Percentiles rank a stretch among this genome's conserved stretches.
Conservation (phyloP, 1,140 invertebrate species). For the Ips typographus region DNA sequence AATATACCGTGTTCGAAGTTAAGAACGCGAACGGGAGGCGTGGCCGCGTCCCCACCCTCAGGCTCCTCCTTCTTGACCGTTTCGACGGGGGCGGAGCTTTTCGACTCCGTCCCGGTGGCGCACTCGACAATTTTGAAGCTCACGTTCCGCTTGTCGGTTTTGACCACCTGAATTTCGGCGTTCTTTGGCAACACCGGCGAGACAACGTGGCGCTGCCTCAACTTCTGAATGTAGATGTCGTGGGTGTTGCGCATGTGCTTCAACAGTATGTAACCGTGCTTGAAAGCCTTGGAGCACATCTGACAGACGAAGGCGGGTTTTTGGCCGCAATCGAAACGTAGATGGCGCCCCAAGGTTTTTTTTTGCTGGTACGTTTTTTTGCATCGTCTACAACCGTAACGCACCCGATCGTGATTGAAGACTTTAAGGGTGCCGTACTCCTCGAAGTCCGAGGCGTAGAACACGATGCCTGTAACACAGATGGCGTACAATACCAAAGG, state of each 20-base stretch:
- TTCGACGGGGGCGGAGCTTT: background rate
- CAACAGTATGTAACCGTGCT: conserved; percentile 55
- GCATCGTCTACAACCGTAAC: conserved; percentile 61
- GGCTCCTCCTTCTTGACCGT: background rate
- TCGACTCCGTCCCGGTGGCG: background rate
- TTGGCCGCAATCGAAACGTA: conserved; percentile 62
- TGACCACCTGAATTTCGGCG: conserved; percentile 3
- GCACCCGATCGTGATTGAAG: conserved; percentile 40
- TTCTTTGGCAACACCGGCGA: background rate
- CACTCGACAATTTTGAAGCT: conserved; percentile 5
- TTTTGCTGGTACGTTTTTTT: conserved; percentile 61
- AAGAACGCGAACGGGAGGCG: background rate
- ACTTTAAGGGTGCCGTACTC: conserved; percentile 44
- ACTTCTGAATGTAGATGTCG: conserved; percentile 46
- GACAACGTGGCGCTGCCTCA: conserved; percentile 38
- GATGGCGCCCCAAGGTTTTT: conserved; percentile 55
- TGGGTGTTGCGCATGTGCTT: conserved; percentile 52
- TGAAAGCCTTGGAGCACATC: conserved; percentile 56
- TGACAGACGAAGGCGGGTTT: conserved; percentile 65
- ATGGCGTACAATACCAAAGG: conserved; percentile 20
- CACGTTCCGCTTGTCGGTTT: conserved; percentile 1
- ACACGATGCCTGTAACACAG: conserved; percentile 33
- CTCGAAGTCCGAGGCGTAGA: conserved; percentile 42
- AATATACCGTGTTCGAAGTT: conserved; percentile 17
- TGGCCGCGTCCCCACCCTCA: background rate